Conservation (phyloP, 2,113 vertebrate species). For the Turdus rufiventris region DNA sequence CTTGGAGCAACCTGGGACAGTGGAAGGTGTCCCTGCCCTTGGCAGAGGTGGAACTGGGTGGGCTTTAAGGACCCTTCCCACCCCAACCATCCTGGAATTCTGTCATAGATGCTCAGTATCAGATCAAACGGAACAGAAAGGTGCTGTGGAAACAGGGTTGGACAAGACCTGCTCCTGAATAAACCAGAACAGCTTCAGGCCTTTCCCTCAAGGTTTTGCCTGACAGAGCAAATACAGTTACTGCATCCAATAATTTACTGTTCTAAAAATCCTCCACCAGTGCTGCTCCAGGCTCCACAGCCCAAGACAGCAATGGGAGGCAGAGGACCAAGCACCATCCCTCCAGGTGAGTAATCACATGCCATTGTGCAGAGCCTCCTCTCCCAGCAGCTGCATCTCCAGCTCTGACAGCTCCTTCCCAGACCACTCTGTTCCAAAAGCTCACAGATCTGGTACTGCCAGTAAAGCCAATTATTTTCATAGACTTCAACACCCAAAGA, state of each 20-base stretch:
- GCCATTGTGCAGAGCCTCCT: background rate
- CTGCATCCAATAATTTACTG: background rate
- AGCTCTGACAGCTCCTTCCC: background rate
- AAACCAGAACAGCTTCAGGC: background rate
- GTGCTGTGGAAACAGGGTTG: background rate
- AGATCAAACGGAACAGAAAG: background rate
- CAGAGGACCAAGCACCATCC: background rate
- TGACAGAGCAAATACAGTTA: background rate
- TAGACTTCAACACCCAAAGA: background rate
- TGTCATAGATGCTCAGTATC: background rate
- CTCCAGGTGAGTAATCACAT: background rate
- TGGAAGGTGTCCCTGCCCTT: background rate
- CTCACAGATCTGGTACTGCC: background rate
- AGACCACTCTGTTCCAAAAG: background rate
- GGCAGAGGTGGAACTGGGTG: background rate
- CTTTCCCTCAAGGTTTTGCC: background rate
- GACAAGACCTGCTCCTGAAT: background rate
- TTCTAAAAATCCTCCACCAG: background rate
- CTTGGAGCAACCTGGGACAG: background rate
- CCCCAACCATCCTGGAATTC: background rate
- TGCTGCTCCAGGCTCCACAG: background rate
- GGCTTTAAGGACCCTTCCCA: background rate
- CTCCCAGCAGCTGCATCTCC: background rate
- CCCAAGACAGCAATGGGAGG: rapidly evolving
- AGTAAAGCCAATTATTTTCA: background rate